phyloP scores from a whole-genome alignment of 2,113 vertebrate species.

The Eclectus roratus region DNA sequence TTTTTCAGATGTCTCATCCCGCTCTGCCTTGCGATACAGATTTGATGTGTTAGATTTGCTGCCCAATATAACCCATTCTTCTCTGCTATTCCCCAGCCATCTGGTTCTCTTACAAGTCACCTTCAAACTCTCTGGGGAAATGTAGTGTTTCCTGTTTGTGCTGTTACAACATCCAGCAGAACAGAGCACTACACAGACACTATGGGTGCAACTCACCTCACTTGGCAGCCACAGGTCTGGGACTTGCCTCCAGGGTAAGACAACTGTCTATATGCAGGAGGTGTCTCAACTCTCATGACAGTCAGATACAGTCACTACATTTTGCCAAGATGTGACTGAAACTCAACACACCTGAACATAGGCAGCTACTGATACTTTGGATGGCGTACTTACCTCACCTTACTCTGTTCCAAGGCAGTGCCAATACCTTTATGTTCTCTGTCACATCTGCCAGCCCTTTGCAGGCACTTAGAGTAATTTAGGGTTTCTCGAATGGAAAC shows the following conservation, averaged over 20 bases:
- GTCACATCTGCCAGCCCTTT: not conserved
- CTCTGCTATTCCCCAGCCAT: not conserved
- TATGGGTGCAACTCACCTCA: rapidly evolving
- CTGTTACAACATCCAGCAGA: not conserved
- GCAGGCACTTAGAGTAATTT: not conserved
- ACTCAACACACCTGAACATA: not conserved
- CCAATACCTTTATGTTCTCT: not conserved
- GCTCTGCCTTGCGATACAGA: not conserved
- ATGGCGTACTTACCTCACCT: not conserved
- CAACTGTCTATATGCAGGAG: not conserved
- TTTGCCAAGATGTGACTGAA: not conserved
- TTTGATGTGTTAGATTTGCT: not conserved
- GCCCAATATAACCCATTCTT: not conserved
- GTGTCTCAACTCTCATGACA: not conserved
- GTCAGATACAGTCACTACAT: not conserved
- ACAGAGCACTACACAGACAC: not conserved
- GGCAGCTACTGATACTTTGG: not conserved
- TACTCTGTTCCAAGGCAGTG: not conserved
- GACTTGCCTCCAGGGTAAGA: not conserved
- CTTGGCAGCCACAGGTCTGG: not conserved
- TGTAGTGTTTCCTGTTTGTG: not conserved
- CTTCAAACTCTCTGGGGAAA: not conserved
- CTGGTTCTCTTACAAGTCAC: not conserved
- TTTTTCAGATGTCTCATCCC: not conserved
- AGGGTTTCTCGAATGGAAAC: not conserved